Percentiles rank a stretch among this genome's conserved stretches.
These are phyloP conservation scores for Neelides sp. DNA, from an alignment of 1,140 invertebrate genomes.

Conservation along the genomic window DNA sequence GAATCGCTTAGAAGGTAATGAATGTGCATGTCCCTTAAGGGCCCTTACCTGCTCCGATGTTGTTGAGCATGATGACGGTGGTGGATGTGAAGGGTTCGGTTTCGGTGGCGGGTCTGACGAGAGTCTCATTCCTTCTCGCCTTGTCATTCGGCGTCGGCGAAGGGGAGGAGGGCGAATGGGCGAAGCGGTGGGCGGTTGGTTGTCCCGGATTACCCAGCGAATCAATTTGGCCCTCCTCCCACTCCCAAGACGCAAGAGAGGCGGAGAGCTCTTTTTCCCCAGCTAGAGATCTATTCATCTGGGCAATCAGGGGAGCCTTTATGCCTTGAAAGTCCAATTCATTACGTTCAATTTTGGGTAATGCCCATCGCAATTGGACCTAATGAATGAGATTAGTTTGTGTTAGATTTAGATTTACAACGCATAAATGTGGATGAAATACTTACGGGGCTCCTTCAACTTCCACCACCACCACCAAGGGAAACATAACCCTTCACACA, in stretches of 20 bases:
- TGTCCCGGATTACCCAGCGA: conserved; percentile 22
- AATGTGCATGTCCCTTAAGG: no score
- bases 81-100: no score
- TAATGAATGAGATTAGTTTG: conserved; percentile 33
- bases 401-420: conserved; percentile 32
- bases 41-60: conserved; percentile 22
- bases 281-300: conserved; percentile 30
- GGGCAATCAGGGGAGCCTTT: conserved; percentile 31
- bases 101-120: conserved; percentile 5
- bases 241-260: background rate
- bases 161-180: conserved; percentile 15
- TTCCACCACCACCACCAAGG: background rate
- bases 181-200: conserved; percentile 22
- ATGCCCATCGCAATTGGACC: conserved; percentile 32
- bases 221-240: conserved; percentile 27
- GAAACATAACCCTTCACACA: background rate
- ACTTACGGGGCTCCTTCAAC: background rate
- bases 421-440: conserved; percentile 27
- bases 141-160: conserved; percentile 20
- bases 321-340: conserved; percentile 32
- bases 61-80: conserved; percentile 31
- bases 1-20: no score
- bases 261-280: conserved; percentile 11
- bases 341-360: conserved; percentile 32
- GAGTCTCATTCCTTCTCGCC: conserved; percentile 11